These are phyloP conservation scores for Sicus ferrugineus DNA, from an alignment of 2,888 invertebrate genomes.

Conservation along the genomic window DNA sequence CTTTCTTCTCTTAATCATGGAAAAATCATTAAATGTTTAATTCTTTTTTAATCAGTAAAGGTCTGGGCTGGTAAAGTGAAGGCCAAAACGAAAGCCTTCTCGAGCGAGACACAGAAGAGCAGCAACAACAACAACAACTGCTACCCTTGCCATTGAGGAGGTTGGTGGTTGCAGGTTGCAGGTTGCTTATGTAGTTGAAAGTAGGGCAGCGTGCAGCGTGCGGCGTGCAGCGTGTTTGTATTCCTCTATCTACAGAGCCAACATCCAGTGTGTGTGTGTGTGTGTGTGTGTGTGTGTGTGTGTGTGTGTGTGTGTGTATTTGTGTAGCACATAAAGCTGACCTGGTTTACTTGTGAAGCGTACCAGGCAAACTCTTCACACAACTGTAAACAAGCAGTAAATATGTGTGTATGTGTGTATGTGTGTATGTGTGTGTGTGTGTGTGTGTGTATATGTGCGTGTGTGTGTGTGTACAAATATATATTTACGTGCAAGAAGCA, in stretches of 20 bases:
- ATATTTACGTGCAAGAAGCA: too few species aligned
- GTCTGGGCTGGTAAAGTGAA: conserved; percentile 28
- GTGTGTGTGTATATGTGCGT: conserved; percentile 19
- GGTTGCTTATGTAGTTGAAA: not conserved
- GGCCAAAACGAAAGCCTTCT: conserved; percentile 20
- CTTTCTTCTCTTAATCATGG: too few species aligned
- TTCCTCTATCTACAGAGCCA: not conserved
- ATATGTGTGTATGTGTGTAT: conserved; percentile 8
- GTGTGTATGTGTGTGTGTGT: conserved; percentile 5
- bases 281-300: not conserved
- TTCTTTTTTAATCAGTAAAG: conserved; percentile 11
- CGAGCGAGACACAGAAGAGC: not conserved
- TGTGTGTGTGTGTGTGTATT: not conserved
- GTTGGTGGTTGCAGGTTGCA: too few species aligned
- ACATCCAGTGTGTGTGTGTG: not conserved
- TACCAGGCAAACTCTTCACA: not conserved
- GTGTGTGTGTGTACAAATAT: conserved; percentile 38
- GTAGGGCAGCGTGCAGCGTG: not conserved
- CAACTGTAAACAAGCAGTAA: not conserved
- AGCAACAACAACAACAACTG: not conserved
- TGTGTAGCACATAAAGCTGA: not conserved
- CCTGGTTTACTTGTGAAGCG: not conserved
- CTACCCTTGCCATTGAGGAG: not conserved
- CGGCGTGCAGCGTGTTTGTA: not conserved
- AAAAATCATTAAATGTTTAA: too few species aligned